phyloP scores from a whole-genome alignment of 2,888 invertebrate species.

The Amiota minor region DNA sequence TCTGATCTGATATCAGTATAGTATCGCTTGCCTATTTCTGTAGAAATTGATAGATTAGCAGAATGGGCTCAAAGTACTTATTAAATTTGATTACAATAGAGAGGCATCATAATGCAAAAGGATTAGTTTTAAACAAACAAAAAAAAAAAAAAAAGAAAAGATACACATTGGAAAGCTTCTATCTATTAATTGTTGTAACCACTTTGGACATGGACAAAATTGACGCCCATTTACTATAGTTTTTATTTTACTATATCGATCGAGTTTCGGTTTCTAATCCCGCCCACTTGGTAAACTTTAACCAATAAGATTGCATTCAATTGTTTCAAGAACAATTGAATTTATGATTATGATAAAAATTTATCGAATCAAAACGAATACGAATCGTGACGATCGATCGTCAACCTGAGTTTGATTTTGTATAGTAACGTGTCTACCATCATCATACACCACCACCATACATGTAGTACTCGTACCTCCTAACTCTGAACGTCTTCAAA shows the following conservation, averaged over 20 bases:
- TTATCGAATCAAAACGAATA: conserved; percentile 70
- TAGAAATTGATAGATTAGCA: background rate
- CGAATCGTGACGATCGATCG: conserved; percentile 41
- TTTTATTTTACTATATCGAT: background rate
- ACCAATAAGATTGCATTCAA: conserved; percentile 62
- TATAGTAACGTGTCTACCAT: conserved; percentile 6
- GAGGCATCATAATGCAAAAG: too few species aligned
- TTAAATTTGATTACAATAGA: too few species aligned
- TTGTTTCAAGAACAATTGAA: conserved; percentile 53
- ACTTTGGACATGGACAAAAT: too few species aligned
- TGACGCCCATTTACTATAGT: background rate
- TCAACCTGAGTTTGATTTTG: background rate
- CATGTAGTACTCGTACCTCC: too few species aligned
- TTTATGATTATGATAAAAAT: conserved; percentile 69
- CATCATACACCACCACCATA: too few species aligned
- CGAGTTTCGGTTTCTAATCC: conserved; percentile 29
- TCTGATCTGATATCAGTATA: conserved; percentile 6
- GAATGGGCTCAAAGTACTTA: too few species aligned
- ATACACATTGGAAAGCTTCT: too few species aligned
- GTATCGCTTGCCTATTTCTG: background rate
- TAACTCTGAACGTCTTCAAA: too few species aligned
- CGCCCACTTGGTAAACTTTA: conserved; percentile 52
- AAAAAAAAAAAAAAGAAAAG: too few species aligned
- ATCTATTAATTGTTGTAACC: too few species aligned
- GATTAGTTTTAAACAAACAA: too few species aligned